Base-by-base conservation (phyloP, 2,888 invertebrate species). In the Monochamus alternatus region DNA sequence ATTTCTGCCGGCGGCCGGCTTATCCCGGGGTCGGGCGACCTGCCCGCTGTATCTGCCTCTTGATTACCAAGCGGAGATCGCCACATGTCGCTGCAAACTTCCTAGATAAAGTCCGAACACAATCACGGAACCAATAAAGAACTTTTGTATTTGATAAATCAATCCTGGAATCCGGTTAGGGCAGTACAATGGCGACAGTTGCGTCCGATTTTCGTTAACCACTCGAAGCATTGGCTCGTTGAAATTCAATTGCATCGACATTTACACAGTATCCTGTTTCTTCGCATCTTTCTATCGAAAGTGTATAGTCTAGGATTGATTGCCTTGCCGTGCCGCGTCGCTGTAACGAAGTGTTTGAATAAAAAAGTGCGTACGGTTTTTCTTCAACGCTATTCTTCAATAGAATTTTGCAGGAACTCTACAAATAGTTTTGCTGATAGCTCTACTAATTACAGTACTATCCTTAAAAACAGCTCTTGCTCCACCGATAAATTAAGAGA, bases 81-180 rank as follows among this genome's bases (percentile, higher is more conserved):
- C 84, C 84, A 84, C 83, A 84, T 83, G 84, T 84, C 83, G 82
- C 82, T 78, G 77, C 80, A 82, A 83, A 84, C 78, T 85, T 84
- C 79, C 65, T 80, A 79, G 79, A 84, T 84, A 84, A 85, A 85
- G 82, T 84, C 84, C 81, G 81, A 83, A 84, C 84, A 86, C 86
- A 86, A 86, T 86, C 86, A 85, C 84, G 82, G 82, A 86, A 86
- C 84, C 85, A 86, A 87, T 87, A 87, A 86, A 86, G 85, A 86
- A 87, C 84, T 87, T 86, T 86, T 85, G 84, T 86, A 85, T 86
- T 86, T 86, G 86, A 86, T 86, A 86, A 87, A 87, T 86, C 86
- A 86, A 86, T 86, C 81, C 78, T 76, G 75, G 81, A 81, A 84
- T 84, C 81, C 83, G 82, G 82, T 84, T 85, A 83, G 83, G 74